Conservation (phyloP, 2,888 invertebrate species). For the Trichogramma dendrolimi region DNA sequence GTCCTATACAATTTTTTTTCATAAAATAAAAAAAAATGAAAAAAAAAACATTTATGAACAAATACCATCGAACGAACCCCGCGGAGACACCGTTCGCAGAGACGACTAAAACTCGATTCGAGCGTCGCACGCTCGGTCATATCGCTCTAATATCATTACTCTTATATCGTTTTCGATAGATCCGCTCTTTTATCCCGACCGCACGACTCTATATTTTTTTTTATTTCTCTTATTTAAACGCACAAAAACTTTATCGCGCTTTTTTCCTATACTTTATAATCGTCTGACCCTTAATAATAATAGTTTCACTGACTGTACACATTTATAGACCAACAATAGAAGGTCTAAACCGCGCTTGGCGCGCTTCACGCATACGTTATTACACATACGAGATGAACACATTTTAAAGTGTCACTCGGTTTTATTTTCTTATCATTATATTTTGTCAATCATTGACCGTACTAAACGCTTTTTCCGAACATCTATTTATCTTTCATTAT, state of each 20-base stretch:
- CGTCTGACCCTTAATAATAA: slow-evolving; percentile 52
- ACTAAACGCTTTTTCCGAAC: slow-evolving; percentile 22
- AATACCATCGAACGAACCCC: slow-evolving; percentile 39
- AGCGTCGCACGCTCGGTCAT: slow-evolving; percentile 26
- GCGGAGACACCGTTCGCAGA: slow-evolving; percentile 41
- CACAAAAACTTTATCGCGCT: slow-evolving; percentile 26
- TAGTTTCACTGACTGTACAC: slow-evolving; percentile 54
- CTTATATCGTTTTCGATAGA: slow-evolving; percentile 5
- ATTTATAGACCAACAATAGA: slow-evolving; percentile 53
- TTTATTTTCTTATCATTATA: slow-evolving; percentile 21
- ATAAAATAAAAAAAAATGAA: slow-evolving; percentile 17
- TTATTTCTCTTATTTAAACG: slow-evolving; percentile 18
- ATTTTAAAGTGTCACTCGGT: slow-evolving; percentile 27
- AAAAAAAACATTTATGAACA: slow-evolving; percentile 14
- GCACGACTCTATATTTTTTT: slow-evolving; percentile 17
- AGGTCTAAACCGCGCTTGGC: slow-evolving; percentile 49
- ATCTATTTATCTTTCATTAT: slow-evolving; percentile 26
- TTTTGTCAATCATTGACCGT: slow-evolving; percentile 13
- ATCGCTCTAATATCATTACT: slow-evolving; percentile 22
- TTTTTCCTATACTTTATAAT: slow-evolving; percentile 24
- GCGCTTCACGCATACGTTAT: slow-evolving; percentile 40
- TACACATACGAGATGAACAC: slow-evolving; percentile 32
- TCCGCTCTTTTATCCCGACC: slow-evolving; percentile 19
- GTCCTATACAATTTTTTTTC: slow-evolving; percentile 14
- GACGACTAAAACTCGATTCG: slow-evolving; percentile 38